A percentile compares a stretch with the other conserved stretches of the same genome.
These are phyloP conservation scores for Aptenodytes forsteri DNA, from an alignment of 2,113 vertebrate species.

Conservation along the genomic window DNA sequence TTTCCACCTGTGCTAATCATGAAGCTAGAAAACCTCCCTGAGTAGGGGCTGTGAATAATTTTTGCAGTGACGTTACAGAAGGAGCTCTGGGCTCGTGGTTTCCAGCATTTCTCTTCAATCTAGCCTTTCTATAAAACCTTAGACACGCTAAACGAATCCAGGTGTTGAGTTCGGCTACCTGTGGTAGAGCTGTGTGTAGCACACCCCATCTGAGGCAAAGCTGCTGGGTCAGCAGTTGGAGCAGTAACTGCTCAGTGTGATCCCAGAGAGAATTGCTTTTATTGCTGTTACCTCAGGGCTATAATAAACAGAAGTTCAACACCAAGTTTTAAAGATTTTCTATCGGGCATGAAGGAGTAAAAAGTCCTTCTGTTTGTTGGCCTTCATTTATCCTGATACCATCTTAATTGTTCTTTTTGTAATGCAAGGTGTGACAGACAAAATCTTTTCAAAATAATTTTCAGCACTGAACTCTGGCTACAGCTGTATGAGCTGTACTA, in stretches of 20 bases:
- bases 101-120: background rate
- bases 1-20: background rate
- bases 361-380: background rate
- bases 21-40: background rate
- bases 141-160: background rate
- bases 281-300: background rate
- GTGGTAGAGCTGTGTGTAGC: no score
- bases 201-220: no score
- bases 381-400: background rate
- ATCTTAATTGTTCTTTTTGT: background rate
- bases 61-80: background rate
- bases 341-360: no score
- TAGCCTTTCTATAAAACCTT: background rate
- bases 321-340: background rate
- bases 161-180: rapidly evolving
- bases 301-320: background rate
- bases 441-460: background rate
- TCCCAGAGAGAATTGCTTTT: background rate
- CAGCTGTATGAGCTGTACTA: background rate
- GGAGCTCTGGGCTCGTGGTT: background rate
- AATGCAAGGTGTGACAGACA: background rate
- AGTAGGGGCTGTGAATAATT: background rate
- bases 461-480: background rate
- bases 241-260: rapidly evolving
- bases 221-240: background rate